Percentiles rank a stretch among this genome's conserved stretches.
phyloP scores from a whole-genome alignment of 2,113 vertebrate genomes.

The Oncorhynchus keta region DNA sequence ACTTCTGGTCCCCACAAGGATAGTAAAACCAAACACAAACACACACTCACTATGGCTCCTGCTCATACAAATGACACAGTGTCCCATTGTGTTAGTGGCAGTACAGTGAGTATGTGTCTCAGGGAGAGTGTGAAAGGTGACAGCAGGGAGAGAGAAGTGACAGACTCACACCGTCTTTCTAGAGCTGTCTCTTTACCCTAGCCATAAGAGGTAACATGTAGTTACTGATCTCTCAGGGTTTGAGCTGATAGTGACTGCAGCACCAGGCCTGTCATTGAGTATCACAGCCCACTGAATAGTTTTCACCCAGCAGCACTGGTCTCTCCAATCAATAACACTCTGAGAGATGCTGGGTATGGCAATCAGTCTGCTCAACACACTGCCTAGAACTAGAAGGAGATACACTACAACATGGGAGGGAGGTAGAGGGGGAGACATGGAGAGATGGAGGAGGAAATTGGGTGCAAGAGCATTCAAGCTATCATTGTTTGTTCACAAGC shows the following conservation, averaged over 20 bases:
- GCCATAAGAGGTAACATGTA: neutral
- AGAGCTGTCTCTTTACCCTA: neutral
- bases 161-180: no score
- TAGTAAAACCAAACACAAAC: no score
- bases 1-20: no score
- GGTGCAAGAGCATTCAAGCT: no score
- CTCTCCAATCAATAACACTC: conserved; percentile 30
- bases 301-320: neutral
- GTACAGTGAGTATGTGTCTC: neutral
- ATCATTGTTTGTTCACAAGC: no score
- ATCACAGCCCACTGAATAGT: neutral
- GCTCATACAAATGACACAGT: neutral
- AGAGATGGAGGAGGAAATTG: no score
- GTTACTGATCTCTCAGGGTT: neutral
- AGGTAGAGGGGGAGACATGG: no score
- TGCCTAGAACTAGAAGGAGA: no score
- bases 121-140: no score
- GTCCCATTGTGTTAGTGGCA: neutral
- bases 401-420: no score
- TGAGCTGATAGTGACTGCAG: neutral
- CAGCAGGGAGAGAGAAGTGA: no score
- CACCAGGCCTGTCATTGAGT: neutral
- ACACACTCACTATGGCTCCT: neutral
- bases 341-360: neutral
- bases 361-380: no score